A percentile compares a stretch with the other conserved stretches of the same genome.
These are phyloP conservation scores for Ammodytes dubius DNA, from an alignment of 2,113 vertebrate genomes.

Conservation along the genomic window DNA sequence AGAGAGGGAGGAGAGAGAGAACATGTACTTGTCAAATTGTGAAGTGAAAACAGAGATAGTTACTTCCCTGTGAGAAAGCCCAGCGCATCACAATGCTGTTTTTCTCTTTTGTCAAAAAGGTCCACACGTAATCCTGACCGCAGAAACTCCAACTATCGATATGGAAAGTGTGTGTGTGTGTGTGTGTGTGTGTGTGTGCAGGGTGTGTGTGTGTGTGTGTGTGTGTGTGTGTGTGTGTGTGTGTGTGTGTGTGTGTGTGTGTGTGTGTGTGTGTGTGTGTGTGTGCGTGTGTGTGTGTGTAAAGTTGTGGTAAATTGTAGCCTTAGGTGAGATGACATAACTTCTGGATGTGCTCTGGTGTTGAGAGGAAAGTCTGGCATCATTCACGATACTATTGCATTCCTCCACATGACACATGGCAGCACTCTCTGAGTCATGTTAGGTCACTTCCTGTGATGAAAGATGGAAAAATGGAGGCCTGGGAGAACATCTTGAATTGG, in stretches of 20 bases:
- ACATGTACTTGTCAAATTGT: slow-evolving; percentile 1
- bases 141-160: slow-evolving; percentile 51
- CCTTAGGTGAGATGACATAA: not conserved
- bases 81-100: slow-evolving; percentile 3
- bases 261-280: not conserved
- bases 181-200: not conserved
- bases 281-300: not conserved
- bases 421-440: not conserved
- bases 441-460: slow-evolving; percentile 31
- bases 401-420: slow-evolving; percentile 9
- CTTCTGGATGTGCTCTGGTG: not conserved
- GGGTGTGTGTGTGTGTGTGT: not conserved
- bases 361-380: not conserved
- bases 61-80: slow-evolving; percentile 56
- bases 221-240: not conserved
- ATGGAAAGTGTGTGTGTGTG: not conserved
- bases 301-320: not conserved
- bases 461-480: not conserved
- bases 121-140: slow-evolving; percentile 12
- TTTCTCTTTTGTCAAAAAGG: slow-evolving; percentile 8
- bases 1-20: not conserved
- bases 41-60: slow-evolving; percentile 48
- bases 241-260: not conserved
- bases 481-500: not conserved
- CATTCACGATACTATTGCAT: not conserved